These are phyloP conservation scores for Blastobasis lacticolella DNA, from an alignment of 2,888 invertebrate genomes.

Conservation along the genomic window DNA sequence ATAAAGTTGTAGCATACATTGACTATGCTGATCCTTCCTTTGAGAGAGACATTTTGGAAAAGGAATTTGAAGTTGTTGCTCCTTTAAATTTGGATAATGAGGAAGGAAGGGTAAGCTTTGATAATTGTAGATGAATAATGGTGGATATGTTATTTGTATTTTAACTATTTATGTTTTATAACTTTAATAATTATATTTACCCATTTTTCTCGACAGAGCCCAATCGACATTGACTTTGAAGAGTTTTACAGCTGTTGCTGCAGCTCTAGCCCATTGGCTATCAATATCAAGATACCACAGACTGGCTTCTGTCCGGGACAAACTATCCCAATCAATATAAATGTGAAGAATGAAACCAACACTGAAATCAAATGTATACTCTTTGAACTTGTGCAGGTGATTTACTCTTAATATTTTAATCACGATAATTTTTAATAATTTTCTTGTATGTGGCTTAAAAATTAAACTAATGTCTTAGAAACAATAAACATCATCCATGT, in stretches of 20 bases:
- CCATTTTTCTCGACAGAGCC: slow-evolving; percentile 23
- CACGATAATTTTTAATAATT: background rate
- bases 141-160: too few relatives aligned
- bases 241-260: slow-evolving; percentile 33
- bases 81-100: slow-evolving; percentile 38
- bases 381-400: slow-evolving; percentile 37
- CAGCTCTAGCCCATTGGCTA: slow-evolving; percentile 19
- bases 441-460: background rate
- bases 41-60: slow-evolving; percentile 21
- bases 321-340: slow-evolving; percentile 30
- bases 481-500: background rate
- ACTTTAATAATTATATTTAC: background rate
- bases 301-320: slow-evolving; percentile 47
- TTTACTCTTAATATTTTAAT: slow-evolving; percentile 7
- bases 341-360: slow-evolving; percentile 30
- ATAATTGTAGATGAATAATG: too few relatives aligned
- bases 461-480: too few relatives aligned
- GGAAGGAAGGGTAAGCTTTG: slow-evolving; percentile 23
- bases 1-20: slow-evolving; percentile 30
- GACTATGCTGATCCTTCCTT: slow-evolving; percentile 22
- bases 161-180: too few relatives aligned
- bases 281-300: slow-evolving; percentile 30
- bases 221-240: slow-evolving; percentile 41
- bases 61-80: slow-evolving; percentile 36
- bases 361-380: slow-evolving; percentile 37